These are phyloP conservation scores for Benthosema pterotum DNA, from an alignment of 2,797 vertebrate genomes.

Conservation along the genomic window DNA sequence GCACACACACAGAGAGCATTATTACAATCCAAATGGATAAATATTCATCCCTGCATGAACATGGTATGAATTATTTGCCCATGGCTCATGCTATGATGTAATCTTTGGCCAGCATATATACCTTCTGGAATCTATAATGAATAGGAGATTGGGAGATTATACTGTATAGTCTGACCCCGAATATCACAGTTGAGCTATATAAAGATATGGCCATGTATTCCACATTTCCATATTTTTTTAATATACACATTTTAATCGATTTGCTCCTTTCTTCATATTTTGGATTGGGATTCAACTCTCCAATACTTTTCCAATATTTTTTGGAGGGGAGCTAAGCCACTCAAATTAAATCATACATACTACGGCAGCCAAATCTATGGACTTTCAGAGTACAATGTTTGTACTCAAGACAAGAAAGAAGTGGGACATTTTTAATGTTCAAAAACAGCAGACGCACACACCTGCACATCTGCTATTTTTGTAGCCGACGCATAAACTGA, in stretches of 20 bases:
- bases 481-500: too few relatives aligned
- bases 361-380: too few relatives aligned
- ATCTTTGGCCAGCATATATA: constrained; percentile 6
- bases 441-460: too few relatives aligned
- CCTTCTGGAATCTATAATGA: constrained; percentile 35
- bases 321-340: too few relatives aligned
- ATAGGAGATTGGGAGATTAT: constrained; percentile 29
- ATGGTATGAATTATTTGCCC: constrained; percentile 59
- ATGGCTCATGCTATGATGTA: constrained; percentile 31
- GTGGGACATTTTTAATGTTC: too few relatives aligned
- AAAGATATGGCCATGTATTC: too few relatives aligned
- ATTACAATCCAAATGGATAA: constrained; percentile 44
- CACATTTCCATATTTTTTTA: constrained; percentile 3
- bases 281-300: too few relatives aligned
- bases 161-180: constrained; percentile 34
- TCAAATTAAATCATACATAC: too few relatives aligned
- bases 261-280: constrained; percentile 18
- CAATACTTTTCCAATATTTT: too few relatives aligned
- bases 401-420: too few relatives aligned
- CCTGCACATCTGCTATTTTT: too few relatives aligned
- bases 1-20: constrained; percentile 26
- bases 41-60: constrained; percentile 44
- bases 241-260: constrained; percentile 24
- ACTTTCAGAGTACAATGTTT: too few relatives aligned
- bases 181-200: constrained; percentile 45